Evolutionary conservation across 1,140 invertebrate genomes (phyloP).

Genomic region (Euura lappo): DNA sequence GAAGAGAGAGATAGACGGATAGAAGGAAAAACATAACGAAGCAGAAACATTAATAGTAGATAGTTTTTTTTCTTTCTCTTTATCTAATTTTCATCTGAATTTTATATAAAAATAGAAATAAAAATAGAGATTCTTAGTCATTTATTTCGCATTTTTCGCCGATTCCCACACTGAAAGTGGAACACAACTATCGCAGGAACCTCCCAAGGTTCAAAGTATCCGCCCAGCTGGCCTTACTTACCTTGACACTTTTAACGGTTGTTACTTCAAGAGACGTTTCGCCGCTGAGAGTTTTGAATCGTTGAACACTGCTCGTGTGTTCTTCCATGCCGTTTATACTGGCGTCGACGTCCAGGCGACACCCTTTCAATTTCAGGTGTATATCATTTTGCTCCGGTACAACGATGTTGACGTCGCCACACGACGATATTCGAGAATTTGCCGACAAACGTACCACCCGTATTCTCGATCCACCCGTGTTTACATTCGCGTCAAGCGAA

Average conservation of each 20-base stretch:
- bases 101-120: constrained; percentile 3
- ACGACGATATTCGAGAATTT: constrained; percentile 22
- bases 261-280: constrained; percentile 16
- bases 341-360: constrained; percentile 20
- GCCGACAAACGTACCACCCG: constrained; percentile 25
- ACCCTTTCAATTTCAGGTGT: constrained; percentile 18
- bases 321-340: constrained; percentile 13
- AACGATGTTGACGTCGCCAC: constrained; percentile 18
- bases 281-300: constrained; percentile 8
- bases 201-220: constrained; percentile 25
- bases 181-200: constrained; percentile 1
- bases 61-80: too few relatives aligned
- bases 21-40: too few relatives aligned
- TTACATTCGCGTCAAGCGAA: constrained; percentile 25
- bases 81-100: background rate
- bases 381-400: constrained; percentile 25
- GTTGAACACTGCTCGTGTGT: constrained; percentile 11
- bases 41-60: too few relatives aligned
- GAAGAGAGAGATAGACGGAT: too few relatives aligned
- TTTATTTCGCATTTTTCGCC: too few relatives aligned
- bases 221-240: constrained; percentile 25
- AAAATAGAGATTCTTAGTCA: background rate
- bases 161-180: background rate
- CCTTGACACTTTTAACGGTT: constrained; percentile 19
- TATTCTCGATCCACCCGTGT: constrained; percentile 24